A percentile compares a stretch with the other conserved stretches of the same genome.
These are phyloP conservation scores for Porites lobata DNA, from an alignment of 92 coral and sea anemone genomes.

Conservation along the genomic window DNA sequence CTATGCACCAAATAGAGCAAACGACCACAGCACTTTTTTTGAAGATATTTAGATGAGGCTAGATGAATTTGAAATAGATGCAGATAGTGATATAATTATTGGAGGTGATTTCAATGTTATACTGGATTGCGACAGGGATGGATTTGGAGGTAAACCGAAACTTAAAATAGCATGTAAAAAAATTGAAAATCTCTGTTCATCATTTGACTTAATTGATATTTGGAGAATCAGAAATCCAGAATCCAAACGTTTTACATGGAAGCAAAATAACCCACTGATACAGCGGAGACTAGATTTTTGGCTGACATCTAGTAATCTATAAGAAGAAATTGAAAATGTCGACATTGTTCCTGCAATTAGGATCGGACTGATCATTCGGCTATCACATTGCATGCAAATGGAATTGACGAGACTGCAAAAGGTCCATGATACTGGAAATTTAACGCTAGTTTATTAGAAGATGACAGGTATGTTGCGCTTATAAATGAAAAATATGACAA, in stretches of 20 bases:
- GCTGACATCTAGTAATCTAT: not conserved
- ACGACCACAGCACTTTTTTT: too few relatives aligned
- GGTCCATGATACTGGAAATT: too few relatives aligned
- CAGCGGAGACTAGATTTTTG: conserved; percentile 32
- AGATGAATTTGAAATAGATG: too few relatives aligned
- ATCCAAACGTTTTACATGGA: conserved; percentile 26
- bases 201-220: conserved; percentile 25
- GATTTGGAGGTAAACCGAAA: conserved; percentile 25
- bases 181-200: conserved; percentile 28
- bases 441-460: not conserved
- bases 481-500: conserved; percentile 8
- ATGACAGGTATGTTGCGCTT: conserved; percentile 8
- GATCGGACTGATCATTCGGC: not conserved
- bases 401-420: too few relatives aligned
- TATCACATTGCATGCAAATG: too few relatives aligned
- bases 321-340: conserved; percentile 16
- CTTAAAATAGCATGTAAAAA: not conserved
- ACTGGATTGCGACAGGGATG: conserved; percentile 15
- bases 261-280: conserved; percentile 5
- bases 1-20: too few relatives aligned
- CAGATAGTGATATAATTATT: too few relatives aligned
- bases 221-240: conserved; percentile 55
- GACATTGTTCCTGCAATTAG: conserved; percentile 30
- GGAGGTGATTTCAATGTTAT: not conserved
- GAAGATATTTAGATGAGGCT: conserved; percentile 17